These are phyloP conservation scores for Orchesellides sinensis DNA, from an alignment of 2,888 invertebrate species.

Conservation along the genomic window DNA sequence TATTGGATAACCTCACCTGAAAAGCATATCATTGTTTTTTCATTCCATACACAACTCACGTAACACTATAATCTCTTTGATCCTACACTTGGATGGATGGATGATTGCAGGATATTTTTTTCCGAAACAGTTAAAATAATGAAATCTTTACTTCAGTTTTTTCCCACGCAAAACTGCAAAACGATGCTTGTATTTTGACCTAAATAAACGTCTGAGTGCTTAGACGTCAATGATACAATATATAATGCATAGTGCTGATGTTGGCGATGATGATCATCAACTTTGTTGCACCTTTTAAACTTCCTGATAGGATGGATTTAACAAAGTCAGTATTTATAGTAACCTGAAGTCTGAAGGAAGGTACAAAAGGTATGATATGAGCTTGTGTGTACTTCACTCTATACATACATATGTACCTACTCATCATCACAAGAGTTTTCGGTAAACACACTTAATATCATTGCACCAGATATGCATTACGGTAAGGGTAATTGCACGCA, in stretches of 20 bases:
- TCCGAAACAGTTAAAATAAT: conserved; percentile 56
- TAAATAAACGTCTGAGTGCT: conserved; percentile 32
- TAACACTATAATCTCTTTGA: no score
- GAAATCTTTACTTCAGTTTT: conserved; percentile 54
- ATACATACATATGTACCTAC: neutral
- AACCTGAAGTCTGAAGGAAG: no score
- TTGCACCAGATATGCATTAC: conserved; percentile 10
- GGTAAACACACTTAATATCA: conserved; percentile 15
- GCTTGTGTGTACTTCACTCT: neutral
- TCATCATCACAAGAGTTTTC: neutral
- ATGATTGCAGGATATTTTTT: conserved; percentile 38
- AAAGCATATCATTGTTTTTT: no score
- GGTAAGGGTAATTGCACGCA: conserved; percentile 34
- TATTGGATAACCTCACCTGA: no score
- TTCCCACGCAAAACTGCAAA: conserved; percentile 54
- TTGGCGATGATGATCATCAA: conserved; percentile 45
- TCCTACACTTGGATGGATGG: conserved; percentile 5
- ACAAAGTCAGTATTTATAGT: neutral
- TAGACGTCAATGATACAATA: conserved; percentile 37
- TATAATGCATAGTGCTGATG: neutral
- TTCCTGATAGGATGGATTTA: conserved; percentile 37
- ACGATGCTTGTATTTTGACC: conserved; percentile 40
- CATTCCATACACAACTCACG: no score
- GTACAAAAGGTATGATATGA: no score
- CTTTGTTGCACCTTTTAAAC: conserved; percentile 38